Base-by-base conservation (phyloP, 2,888 invertebrate species). In the Teinopalpus imperialis region DNA sequence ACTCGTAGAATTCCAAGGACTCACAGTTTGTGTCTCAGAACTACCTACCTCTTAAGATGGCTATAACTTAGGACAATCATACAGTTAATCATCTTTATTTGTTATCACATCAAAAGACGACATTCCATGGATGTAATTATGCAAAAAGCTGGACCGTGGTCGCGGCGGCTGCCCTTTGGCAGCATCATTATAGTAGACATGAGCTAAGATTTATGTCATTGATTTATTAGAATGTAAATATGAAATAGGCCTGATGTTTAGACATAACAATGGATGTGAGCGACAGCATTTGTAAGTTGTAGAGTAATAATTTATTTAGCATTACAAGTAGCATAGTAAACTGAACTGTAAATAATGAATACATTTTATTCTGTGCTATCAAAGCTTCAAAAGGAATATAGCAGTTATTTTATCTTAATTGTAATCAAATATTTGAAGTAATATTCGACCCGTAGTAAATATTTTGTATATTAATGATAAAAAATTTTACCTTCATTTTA, bases 181-280 rank as follows among this genome's bases (percentile, higher is more conserved):
- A 73, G 73, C 80, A 78, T 83, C 85, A 80, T 87, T 86, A 85
- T 81, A 79, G 68, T 80, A 83, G 82, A 83, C 85, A 77, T 80
- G 75, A 81, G 77, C 74, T 75, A 74, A 80, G 81, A 85, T 83
- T 82, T 83, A 82, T 82, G 62, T 71, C 69, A 75, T 80, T 77
- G 77, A 82, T 78, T 79, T 80, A 75, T 72, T 77, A 69, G 53
- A 49, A 54, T 51, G 54, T 66, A 79, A 81, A 80, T 80, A 81
- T 81, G 75, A 76, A 73, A 78, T 74, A 74, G 37, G 62, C 50
- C 64, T 44, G 30, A 44, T 44, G 37, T 32, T 27, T 20, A 37
- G 39, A 44, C 24, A 32, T 39, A 10, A 29, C 30, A 45, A 26
- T 42, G 35, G 39, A 29, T 21, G 20, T 29, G 6, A 30, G 23